These are phyloP conservation scores for Egretta garzetta DNA, from an alignment of 2,113 vertebrate species.

Conservation along the genomic window DNA sequence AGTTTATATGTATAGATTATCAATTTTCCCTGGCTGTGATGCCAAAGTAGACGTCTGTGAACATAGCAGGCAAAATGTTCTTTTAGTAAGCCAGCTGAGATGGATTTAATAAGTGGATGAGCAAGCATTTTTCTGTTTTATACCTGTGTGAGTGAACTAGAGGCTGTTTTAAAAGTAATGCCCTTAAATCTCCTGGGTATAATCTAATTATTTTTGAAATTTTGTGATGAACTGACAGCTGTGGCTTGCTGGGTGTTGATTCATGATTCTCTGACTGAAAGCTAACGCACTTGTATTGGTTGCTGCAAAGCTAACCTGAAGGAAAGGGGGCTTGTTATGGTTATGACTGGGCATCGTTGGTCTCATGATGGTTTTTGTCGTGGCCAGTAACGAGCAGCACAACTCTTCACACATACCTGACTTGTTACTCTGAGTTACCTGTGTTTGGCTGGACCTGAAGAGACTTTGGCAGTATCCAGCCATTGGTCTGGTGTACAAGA, in stretches of 20 bases:
- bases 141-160: not conserved
- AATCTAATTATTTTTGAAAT: not conserved
- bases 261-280: not conserved
- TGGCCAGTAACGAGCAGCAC: not conserved
- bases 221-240: not conserved
- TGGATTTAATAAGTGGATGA: not conserved
- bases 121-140: not conserved
- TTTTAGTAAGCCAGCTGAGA: not conserved
- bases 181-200: not conserved
- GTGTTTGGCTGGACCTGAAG: not conserved
- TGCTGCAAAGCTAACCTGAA: not conserved
- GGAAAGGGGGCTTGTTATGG: not conserved
- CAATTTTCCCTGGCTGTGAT: not conserved
- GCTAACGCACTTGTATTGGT: not conserved
- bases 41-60: not conserved
- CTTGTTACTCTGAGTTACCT: not conserved
- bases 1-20: not conserved
- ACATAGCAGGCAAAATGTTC: not conserved
- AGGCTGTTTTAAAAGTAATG: not conserved
- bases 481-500: not conserved
- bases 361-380: rapidly evolving
- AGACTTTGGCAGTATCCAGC: not conserved
- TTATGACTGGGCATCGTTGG: not conserved
- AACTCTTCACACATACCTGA: not conserved
- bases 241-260: not conserved